phyloP scores from a whole-genome alignment of 2,888 invertebrate species.

The Apodemia mormo region DNA sequence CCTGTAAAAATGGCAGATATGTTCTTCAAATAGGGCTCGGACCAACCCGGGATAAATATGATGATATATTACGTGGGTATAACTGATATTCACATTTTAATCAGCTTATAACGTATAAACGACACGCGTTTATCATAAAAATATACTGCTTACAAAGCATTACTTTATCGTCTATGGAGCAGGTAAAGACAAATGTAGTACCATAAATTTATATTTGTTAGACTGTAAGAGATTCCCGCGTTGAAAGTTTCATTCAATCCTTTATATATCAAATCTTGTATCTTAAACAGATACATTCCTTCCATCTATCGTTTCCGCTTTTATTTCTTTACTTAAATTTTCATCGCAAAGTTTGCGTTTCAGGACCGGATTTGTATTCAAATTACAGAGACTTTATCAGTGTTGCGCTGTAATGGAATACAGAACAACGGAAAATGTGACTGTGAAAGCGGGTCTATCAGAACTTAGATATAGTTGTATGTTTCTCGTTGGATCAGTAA shows the following conservation, averaged over 20 bases:
- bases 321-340: constrained; percentile 43
- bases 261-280: constrained; percentile 37
- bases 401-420: constrained; percentile 47
- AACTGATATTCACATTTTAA: too few species aligned
- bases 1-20: too few species aligned
- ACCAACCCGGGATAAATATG: too few species aligned
- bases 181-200: neutral
- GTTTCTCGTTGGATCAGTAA: constrained; percentile 53
- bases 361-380: constrained; percentile 25
- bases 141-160: too few species aligned
- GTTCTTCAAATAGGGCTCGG: too few species aligned
- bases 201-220: neutral
- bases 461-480: constrained; percentile 34
- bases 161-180: too few species aligned
- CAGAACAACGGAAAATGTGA: constrained; percentile 26
- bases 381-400: constrained; percentile 16
- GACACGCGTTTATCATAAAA: too few species aligned
- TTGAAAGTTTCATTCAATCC: neutral
- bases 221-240: neutral
- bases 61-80: too few species aligned
- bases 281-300: constrained; percentile 47
- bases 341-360: constrained; percentile 31
- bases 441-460: constrained; percentile 39
- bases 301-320: constrained; percentile 53
- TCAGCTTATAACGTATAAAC: too few species aligned